Conservation (phyloP, 2,797 vertebrate species). For the Phoebastria nigripes region DNA sequence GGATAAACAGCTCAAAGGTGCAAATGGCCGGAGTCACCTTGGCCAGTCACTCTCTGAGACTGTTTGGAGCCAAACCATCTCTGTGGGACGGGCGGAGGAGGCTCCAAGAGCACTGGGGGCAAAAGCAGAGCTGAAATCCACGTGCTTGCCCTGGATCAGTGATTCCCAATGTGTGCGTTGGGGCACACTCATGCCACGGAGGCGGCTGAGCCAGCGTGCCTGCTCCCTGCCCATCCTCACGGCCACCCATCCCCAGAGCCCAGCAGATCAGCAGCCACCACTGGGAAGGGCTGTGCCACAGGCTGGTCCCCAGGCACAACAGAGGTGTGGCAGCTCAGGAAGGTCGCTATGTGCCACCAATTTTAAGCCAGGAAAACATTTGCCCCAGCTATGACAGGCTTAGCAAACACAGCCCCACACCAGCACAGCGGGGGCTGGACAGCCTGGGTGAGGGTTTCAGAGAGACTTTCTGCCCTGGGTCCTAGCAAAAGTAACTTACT, state of each 20-base stretch:
- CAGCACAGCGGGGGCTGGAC: accelerated
- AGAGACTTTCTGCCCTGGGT: neutral
- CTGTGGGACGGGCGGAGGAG: accelerated
- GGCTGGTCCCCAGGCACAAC: neutral
- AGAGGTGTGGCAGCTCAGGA: neutral
- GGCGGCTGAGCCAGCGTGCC: accelerated
- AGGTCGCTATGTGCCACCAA: neutral
- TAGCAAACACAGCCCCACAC: neutral
- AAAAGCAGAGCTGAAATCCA: neutral
- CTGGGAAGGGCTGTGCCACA: neutral
- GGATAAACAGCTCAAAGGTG: conserved; percentile 12
- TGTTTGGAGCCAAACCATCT: neutral
- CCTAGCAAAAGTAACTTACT: neutral
- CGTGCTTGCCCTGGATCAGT: accelerated
- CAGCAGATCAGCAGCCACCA: neutral
- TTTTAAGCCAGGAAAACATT: neutral
- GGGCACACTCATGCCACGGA: neutral
- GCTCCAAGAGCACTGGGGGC: neutral
- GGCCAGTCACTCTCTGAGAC: neutral
- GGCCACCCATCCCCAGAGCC: neutral
- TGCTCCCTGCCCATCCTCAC: neutral
- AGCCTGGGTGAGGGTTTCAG: neutral
- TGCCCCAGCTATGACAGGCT: neutral
- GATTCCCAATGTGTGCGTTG: accelerated
- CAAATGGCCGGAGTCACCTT: neutral